Evolutionary conservation across 1,140 invertebrate species (phyloP).

Genomic region (Tenebrio molitor): DNA sequence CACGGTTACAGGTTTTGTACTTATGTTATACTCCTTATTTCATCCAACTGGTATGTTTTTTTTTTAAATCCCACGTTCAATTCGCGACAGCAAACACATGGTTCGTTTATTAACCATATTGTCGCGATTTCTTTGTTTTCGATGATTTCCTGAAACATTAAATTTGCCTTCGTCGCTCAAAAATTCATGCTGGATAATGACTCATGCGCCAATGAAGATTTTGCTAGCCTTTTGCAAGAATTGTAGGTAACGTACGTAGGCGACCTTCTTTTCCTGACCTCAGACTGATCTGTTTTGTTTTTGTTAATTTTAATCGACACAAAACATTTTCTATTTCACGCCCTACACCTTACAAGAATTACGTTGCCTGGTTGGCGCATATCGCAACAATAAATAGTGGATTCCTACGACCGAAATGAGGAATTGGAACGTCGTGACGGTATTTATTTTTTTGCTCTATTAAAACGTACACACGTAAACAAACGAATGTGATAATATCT

Average conservation of each 20-base stretch:
- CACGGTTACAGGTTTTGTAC: constrained; percentile 46
- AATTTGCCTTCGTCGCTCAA: background rate
- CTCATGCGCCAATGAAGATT: background rate
- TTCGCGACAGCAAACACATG: constrained; percentile 48
- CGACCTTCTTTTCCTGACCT: constrained; percentile 45
- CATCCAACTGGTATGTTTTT: constrained; percentile 48
- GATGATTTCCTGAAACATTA: constrained; percentile 8
- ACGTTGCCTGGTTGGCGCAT: background rate
- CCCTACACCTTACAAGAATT: constrained; percentile 8
- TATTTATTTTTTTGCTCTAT: no score
- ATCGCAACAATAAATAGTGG: no score
- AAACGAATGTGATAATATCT: no score
- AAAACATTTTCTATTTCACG: constrained; percentile 32
- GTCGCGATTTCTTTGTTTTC: constrained; percentile 36
- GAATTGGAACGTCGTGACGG: no score
- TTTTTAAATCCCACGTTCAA: constrained; percentile 46
- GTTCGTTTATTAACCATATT: constrained; percentile 45
- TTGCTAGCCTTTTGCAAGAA: background rate
- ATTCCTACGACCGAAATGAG: no score
- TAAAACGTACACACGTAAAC: no score
- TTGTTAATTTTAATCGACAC: constrained; percentile 39
- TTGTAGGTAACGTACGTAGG: constrained; percentile 35
- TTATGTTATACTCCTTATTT: constrained; percentile 48
- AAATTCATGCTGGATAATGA: constrained; percentile 9
- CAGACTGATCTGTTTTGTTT: constrained; percentile 42